phyloP scores from a whole-genome alignment of 2,888 invertebrate species.

The Pammene aurita region DNA sequence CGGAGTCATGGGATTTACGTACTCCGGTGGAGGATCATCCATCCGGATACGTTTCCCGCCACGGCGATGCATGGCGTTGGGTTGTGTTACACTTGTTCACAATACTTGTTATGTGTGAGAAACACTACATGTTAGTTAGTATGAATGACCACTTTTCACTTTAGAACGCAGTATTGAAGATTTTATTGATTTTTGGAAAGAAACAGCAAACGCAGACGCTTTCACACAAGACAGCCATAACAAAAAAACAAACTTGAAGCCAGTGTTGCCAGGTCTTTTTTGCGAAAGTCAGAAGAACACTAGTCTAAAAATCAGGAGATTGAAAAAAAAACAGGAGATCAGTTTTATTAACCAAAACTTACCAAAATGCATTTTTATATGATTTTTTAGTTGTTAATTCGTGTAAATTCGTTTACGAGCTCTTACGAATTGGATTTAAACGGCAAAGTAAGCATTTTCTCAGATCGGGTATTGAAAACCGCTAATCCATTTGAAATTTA shows the following conservation, averaged over 20 bases:
- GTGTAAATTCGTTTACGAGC: no score
- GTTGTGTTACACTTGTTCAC: constrained; percentile 31
- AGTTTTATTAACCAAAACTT: no score
- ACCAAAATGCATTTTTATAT: no score
- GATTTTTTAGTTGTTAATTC: no score
- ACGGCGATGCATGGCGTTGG: constrained; percentile 87
- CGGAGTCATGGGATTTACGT: constrained; percentile 87
- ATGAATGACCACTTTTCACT: constrained; percentile 2
- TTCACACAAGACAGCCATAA: constrained; percentile 31
- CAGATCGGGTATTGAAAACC: no score
- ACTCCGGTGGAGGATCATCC: constrained; percentile 95
- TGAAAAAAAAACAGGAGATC: no score
- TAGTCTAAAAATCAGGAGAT: no score
- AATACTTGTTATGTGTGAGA: constrained; percentile 12
- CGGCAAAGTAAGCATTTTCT: no score
- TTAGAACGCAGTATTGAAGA: neutral
- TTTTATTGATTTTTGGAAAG: constrained; percentile 38
- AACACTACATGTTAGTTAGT: constrained; percentile 30
- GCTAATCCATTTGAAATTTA: no score
- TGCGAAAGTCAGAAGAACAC: no score
- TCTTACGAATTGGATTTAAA: no score
- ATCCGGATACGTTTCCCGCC: constrained; percentile 96
- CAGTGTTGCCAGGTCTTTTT: no score
- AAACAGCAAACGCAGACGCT: constrained; percentile 31
- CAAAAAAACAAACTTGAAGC: constrained; percentile 20